Conservation (phyloP, 2,888 invertebrate genomes). For the Emmelina monodactyla region DNA sequence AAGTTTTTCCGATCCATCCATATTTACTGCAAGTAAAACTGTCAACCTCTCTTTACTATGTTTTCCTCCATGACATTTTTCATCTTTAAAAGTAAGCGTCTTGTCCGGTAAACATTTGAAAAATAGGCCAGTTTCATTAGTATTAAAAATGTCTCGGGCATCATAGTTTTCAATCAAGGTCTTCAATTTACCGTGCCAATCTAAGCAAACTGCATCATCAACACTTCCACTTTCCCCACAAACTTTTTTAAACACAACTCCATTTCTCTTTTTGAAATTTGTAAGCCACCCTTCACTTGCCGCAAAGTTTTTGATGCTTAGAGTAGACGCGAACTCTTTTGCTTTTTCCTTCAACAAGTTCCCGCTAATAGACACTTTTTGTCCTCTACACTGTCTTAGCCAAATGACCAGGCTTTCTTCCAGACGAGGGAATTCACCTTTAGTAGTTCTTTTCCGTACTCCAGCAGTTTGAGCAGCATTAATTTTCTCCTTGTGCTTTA, state of each 20-base stretch:
- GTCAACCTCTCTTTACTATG: constrained; percentile 10
- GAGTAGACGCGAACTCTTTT: constrained; percentile 19
- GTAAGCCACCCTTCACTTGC: constrained; percentile 23
- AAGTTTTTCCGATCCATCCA: constrained; percentile 11
- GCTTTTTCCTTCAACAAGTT: constrained; percentile 17
- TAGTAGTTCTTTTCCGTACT: constrained; percentile 15
- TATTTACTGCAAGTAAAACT: constrained; percentile 10
- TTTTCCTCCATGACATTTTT: constrained; percentile 21
- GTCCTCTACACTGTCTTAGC: constrained; percentile 16
- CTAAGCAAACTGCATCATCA: constrained; percentile 3
- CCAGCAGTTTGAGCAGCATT: constrained; percentile 12
- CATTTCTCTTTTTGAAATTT: constrained; percentile 20
- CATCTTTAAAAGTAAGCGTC: constrained; percentile 21
- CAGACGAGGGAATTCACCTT: neutral
- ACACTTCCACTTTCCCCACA: constrained; percentile 15
- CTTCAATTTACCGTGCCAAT: constrained; percentile 2
- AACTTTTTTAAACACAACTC: constrained; percentile 18
- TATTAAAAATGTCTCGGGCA: constrained; percentile 17
- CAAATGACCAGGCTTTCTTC: constrained; percentile 2
- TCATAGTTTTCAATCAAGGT: constrained; percentile 6
- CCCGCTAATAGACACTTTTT: constrained; percentile 14
- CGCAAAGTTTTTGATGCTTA: constrained; percentile 19
- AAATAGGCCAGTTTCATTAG: constrained; percentile 23
- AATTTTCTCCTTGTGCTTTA: constrained; percentile 15
- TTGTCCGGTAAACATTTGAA: constrained; percentile 21